These are phyloP conservation scores for Caenorhabditis latens DNA, from an alignment of 1,140 invertebrate species.

Conservation along the genomic window DNA sequence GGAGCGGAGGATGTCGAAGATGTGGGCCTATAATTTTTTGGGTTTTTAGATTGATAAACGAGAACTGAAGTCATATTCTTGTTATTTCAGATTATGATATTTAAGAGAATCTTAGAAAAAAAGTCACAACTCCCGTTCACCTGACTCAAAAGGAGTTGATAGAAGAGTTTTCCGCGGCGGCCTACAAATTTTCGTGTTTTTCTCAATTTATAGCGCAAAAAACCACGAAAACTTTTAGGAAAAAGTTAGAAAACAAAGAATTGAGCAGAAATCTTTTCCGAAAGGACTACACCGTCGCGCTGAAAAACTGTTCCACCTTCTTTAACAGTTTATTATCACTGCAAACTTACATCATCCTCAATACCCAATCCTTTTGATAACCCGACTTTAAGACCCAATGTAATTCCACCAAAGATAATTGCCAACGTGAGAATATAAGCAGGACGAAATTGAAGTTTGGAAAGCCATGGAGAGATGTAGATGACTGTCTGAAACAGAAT, in stretches of 20 bases:
- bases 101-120: no score
- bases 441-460: slow-evolving; percentile 69
- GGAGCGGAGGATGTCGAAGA: slow-evolving; percentile 85
- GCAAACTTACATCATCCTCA: slow-evolving; percentile 80
- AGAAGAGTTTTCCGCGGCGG: no score
- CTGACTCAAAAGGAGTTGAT: no score
- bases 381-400: slow-evolving; percentile 79
- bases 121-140: no score
- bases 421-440: slow-evolving; percentile 77
- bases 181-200: no score
- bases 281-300: no score
- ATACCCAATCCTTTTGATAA: slow-evolving; percentile 79
- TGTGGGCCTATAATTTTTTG: slow-evolving; percentile 81
- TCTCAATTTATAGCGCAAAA: no score
- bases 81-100: no score
- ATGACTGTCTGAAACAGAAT: slow-evolving; percentile 78
- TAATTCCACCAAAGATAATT: slow-evolving; percentile 76
- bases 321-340: background rate
- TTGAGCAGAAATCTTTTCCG: no score
- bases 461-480: slow-evolving; percentile 78
- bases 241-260: no score
- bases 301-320: background rate
- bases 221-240: no score
- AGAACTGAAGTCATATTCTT: no score
- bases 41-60: background rate